Evolutionary conservation across 2,797 vertebrate species (phyloP).

Genomic region (Peromyscus nudipes): DNA sequence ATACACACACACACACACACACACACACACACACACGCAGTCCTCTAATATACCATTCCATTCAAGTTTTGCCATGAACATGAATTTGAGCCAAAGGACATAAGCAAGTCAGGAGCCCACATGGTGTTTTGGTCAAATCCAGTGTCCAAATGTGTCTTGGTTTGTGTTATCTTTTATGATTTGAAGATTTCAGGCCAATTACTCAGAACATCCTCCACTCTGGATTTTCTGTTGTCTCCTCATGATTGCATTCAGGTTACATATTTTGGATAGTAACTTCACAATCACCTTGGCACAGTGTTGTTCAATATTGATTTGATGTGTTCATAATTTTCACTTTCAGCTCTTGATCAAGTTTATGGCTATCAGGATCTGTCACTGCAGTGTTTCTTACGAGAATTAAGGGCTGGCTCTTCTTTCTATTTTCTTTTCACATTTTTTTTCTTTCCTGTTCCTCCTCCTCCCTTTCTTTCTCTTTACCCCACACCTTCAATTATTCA

Average conservation of each 20-base stretch:
- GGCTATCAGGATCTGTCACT: neutral
- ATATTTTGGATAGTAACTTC: neutral
- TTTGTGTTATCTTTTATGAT: neutral
- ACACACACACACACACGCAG: neutral
- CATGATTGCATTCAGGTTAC: neutral
- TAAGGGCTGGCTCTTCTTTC: neutral
- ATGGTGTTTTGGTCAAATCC: neutral
- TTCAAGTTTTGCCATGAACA: neutral
- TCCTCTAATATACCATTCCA: neutral
- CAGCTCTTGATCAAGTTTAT: neutral
- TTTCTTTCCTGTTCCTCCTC: neutral
- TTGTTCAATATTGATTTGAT: neutral
- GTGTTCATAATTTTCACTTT: neutral
- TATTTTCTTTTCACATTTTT: neutral
- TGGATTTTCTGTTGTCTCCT: neutral
- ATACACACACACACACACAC: neutral
- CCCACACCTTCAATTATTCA: neutral
- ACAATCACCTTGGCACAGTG: accelerated
- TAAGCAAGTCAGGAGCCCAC: neutral
- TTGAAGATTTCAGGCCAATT: neutral
- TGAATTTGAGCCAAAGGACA: neutral
- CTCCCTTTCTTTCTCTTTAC: neutral
- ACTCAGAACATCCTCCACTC: neutral
- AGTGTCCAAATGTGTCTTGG: neutral
- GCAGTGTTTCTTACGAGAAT: neutral